A percentile compares a stretch with the other conserved stretches of the same genome.
Conservation (phyloP, 2,797 vertebrate genomes). For the Sebastes matsubarae region DNA sequence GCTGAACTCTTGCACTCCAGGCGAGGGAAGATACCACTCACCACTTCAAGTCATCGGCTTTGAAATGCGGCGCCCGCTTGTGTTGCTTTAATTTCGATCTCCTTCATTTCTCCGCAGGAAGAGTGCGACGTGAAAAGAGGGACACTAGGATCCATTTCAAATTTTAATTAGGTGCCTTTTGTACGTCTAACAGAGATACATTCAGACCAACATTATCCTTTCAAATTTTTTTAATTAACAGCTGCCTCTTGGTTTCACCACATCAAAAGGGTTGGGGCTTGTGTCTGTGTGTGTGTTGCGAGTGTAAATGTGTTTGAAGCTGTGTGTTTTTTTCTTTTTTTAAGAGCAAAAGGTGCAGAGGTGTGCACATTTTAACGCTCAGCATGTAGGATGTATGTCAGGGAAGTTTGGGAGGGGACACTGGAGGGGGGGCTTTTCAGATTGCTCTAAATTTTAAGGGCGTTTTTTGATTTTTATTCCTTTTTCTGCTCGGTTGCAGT, state of each 20-base stretch:
- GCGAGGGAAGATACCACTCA: slow-evolving; percentile 40
- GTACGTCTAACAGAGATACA: slow-evolving; percentile 76
- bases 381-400: slow-evolving; percentile 40
- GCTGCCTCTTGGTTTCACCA: slow-evolving; percentile 79
- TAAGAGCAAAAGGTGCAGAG: slow-evolving; percentile 52
- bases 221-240: slow-evolving; percentile 84
- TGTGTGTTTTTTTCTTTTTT: slow-evolving; percentile 11
- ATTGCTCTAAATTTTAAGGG: slow-evolving; percentile 35
- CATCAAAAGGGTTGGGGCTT: slow-evolving; percentile 75
- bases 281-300: not conserved
- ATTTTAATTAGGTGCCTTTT: slow-evolving; percentile 84
- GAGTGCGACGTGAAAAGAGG: slow-evolving; percentile 64
- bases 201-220: slow-evolving; percentile 80
- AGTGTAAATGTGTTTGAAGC: slow-evolving; percentile 38
- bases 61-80: slow-evolving; percentile 59
- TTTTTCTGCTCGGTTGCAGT: slow-evolving; percentile 46
- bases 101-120: slow-evolving; percentile 66
- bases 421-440: slow-evolving; percentile 9
- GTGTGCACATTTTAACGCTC: slow-evolving; percentile 44
- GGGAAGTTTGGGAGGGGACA: slow-evolving; percentile 7
- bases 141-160: slow-evolving; percentile 77
- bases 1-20: slow-evolving; percentile 47
- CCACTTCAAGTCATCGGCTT: slow-evolving; percentile 69
- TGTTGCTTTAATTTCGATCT: slow-evolving; percentile 69
- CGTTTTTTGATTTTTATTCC: slow-evolving; percentile 44